Base-by-base conservation (phyloP, 1,140 invertebrate species). In the Leucophenga varia region DNA sequence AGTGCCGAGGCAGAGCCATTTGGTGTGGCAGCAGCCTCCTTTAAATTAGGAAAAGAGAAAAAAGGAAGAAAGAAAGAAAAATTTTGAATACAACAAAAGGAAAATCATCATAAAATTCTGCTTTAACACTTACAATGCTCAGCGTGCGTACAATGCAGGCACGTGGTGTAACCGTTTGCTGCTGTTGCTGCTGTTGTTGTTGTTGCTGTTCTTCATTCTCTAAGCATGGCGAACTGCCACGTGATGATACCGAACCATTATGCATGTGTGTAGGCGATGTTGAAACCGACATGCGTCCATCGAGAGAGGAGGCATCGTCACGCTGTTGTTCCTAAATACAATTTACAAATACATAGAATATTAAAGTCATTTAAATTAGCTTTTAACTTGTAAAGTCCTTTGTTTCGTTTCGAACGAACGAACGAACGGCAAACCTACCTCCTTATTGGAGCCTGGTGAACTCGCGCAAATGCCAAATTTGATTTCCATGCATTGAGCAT, bases 71-170 rank as follows among this genome's bases (percentile, higher is more conserved):
- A 0, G 10, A 43, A 22, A 31, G 12, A 20, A 43, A 18, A 47
- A 31, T 43, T 37, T 18, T 37, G 8, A 42, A 18, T 31, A 12
- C 12, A 43, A 36, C 16, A 12, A 22, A 20, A 1, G 18, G 14
- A 13, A 32, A 34, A 20, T 31, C 14, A 13, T 36, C 8, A 22
- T 9, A 8, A 12, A 22, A 44, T 16, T 42, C 21, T 39, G n/a
- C 4, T 32, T 49, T 50, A 57, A 19, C 35, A 80, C 80, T 80
- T 68, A 81, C 80, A 75, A 81, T 80, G 67, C 77, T 80, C 42
- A 81, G 64, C 16, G 80, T 75, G 43, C 77, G 79, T 57, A 81
- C 77, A 52, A 81, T 80, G 50, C 80, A 80, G 21, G 78, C 71
- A 21, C 64, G 58, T 9, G 68, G 55, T 32, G 63, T 54, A 31